Evolutionary conservation across 2,797 vertebrate species (phyloP), one percentile per base, ranked within the genome.

Genomic region (Pristis pectinata): DNA sequence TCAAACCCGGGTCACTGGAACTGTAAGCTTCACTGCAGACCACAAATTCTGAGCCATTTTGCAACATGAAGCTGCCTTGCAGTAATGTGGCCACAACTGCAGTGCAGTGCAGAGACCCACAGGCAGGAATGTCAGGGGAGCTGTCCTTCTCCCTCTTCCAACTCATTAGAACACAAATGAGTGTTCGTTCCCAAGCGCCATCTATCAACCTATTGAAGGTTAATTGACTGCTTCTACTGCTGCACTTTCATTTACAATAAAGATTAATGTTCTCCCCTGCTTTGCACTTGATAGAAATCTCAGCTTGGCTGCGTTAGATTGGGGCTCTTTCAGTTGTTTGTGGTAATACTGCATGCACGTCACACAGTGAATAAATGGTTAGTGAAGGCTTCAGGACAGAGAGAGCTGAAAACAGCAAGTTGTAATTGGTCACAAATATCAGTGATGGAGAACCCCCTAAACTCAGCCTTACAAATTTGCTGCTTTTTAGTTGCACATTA

Each of bases 201-300:
- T 91, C n/a, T 67, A 91, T 91, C 87, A 67, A 91, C 59, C 59
- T 22, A 59, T 67, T 61, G 59, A 67, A 41, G 61, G 19, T 67
- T 91, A 67, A 91, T 91, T 91, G 87, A 91, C 87, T 91, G 59
- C 87, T 67, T 91, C 87, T 91, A 91, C 61, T 27, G 61, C 61
- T 0, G 61, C 87, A 91, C 8, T 91, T 61, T 67, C 87, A 91
- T 91, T 91, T 91, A 91, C 87, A 41, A 91, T 67, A 91, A 67
- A 91, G 87, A 67, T 91, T 91, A 41, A 91, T 91, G 87, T 67
- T 41, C 87, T 91, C 87, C 64, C 56, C 59, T 64, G 59, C 17
- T 67, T 41, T 91, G n/a, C 67, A 91, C n/a, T 91, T 91, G 87
- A 37, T 91, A 41, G n/a, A 59, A 89, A 91, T 91, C 59, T 67